Evolutionary conservation across 2,888 invertebrate species (phyloP).

Genomic region (Rhagium mordax): DNA sequence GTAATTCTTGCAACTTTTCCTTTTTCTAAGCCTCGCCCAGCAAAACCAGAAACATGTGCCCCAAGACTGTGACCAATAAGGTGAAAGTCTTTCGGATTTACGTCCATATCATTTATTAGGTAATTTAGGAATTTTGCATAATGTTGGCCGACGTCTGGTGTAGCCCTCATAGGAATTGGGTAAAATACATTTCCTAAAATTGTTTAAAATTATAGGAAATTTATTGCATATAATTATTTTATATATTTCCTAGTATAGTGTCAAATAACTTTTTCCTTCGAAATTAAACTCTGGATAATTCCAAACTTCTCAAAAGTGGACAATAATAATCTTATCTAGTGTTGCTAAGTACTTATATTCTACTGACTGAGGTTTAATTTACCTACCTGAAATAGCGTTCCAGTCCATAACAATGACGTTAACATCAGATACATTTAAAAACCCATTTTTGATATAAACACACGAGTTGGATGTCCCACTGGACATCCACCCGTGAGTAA

Average conservation of each 20-base stretch:
- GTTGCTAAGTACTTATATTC: too few relatives aligned
- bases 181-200: conserved; percentile 58
- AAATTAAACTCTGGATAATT: too few relatives aligned
- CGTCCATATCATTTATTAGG: conserved; percentile 62
- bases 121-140: conserved; percentile 70
- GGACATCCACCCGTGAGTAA: conserved; percentile 74
- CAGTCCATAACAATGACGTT: conserved; percentile 70
- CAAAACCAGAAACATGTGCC: conserved; percentile 72
- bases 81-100: conserved; percentile 70
- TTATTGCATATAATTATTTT: too few relatives aligned
- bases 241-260: too few relatives aligned
- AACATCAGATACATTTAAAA: conserved; percentile 68
- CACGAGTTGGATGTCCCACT: conserved; percentile 67
- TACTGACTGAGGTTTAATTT: background rate
- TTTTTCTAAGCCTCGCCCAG: conserved; percentile 67
- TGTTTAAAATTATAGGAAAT: too few relatives aligned
- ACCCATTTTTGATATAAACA: conserved; percentile 69
- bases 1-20: conserved; percentile 74
- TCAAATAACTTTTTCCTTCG: too few relatives aligned
- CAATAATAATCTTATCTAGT: too few relatives aligned
- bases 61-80: conserved; percentile 76
- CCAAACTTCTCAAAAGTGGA: too few relatives aligned
- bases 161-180: conserved; percentile 62
- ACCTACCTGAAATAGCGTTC: conserved; percentile 49
- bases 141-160: conserved; percentile 72